Conservation (phyloP, 2,888 invertebrate genomes). For the Amblyteles armatorius region DNA sequence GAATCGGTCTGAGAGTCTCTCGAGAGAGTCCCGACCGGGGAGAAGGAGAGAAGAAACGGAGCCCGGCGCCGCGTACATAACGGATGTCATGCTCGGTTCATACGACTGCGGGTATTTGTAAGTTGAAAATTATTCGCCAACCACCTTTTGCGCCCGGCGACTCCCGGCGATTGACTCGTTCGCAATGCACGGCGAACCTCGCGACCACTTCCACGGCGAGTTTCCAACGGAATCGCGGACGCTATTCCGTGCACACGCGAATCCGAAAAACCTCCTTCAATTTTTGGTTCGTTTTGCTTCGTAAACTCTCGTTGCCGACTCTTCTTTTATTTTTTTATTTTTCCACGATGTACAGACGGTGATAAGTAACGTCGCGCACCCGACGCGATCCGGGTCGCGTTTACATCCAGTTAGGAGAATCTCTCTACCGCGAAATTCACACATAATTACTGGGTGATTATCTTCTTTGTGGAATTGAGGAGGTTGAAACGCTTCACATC, state of each 20-base stretch:
- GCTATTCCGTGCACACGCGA: slow-evolving; percentile 23
- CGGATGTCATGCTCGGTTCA: slow-evolving; percentile 71
- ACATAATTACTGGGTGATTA: background rate
- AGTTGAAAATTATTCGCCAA: slow-evolving; percentile 70
- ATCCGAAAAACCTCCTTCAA: slow-evolving; percentile 42
- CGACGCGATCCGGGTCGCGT: background rate
- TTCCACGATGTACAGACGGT: background rate
- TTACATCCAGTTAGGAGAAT: background rate
- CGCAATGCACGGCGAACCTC: slow-evolving; percentile 58
- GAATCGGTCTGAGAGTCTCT: slow-evolving; percentile 45
- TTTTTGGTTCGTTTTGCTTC: slow-evolving; percentile 34
- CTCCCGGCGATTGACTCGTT: slow-evolving; percentile 69
- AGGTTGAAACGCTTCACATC: too few species aligned
- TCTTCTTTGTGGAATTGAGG: slow-evolving; percentile 15
- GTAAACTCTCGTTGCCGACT: background rate
- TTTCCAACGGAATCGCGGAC: slow-evolving; percentile 11
- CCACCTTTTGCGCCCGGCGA: slow-evolving; percentile 63
- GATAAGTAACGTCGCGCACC: slow-evolving; percentile 3
- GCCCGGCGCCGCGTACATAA: slow-evolving; percentile 70
- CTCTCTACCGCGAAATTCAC: slow-evolving; percentile 6
- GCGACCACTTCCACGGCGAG: background rate
- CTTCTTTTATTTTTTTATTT: background rate
- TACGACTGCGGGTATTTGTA: slow-evolving; percentile 70
- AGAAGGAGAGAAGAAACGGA: slow-evolving; percentile 53
- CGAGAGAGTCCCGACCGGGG: slow-evolving; percentile 19